A percentile compares a stretch with the other conserved stretches of the same genome.
phyloP scores from a whole-genome alignment of 2,888 invertebrate genomes.

The Drosophila neutralis region DNA sequence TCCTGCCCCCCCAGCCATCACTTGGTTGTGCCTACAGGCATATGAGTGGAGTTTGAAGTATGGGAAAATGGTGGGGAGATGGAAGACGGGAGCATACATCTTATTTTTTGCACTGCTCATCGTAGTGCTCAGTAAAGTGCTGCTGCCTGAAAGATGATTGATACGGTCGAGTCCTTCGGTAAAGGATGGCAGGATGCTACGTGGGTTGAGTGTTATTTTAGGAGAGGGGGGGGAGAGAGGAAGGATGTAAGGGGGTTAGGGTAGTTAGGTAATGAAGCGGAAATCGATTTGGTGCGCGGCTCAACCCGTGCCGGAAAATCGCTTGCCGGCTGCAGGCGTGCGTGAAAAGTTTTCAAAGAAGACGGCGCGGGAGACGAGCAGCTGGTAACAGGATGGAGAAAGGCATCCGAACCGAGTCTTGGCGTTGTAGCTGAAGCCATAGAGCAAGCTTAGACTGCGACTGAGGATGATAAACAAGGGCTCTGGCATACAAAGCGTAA shows the following conservation, averaged over 20 bases:
- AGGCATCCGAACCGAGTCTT: not conserved
- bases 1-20: not conserved
- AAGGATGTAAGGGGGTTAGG: not conserved
- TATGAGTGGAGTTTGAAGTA: slow-evolving; percentile 37
- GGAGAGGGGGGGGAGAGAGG: not conserved
- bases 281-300: slow-evolving; percentile 76
- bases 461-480: slow-evolving; percentile 66
- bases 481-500: slow-evolving; percentile 63
- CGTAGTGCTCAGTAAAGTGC: slow-evolving; percentile 49
- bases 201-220: not conserved
- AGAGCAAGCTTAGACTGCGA: slow-evolving; percentile 1
- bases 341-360: slow-evolving; percentile 73
- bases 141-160: slow-evolving; percentile 74
- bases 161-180: slow-evolving; percentile 52
- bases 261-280: slow-evolving; percentile 73
- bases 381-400: not conserved
- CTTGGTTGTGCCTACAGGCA: slow-evolving; percentile 48
- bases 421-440: not conserved
- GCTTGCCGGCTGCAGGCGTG: slow-evolving; percentile 76
- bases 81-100: slow-evolving; percentile 38
- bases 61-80: not conserved
- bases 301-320: slow-evolving; percentile 71
- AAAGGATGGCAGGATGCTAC: slow-evolving; percentile 7
- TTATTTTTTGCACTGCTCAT: slow-evolving; percentile 43
- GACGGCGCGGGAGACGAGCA: not conserved